These are phyloP conservation scores for Discoglossus pictus DNA, from an alignment of 2,797 vertebrate genomes.

Conservation along the genomic window DNA sequence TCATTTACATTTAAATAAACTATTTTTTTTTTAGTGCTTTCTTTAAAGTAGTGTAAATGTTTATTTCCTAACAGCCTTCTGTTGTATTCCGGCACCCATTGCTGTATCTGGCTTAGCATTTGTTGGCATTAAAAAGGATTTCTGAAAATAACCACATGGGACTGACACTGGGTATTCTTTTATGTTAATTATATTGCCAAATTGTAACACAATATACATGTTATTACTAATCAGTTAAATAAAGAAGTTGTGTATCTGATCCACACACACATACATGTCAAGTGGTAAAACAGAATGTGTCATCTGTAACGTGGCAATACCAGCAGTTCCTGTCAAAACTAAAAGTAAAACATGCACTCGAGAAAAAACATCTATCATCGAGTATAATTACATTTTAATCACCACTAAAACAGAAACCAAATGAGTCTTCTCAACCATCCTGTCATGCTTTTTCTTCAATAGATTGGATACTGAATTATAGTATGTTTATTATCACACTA, in stretches of 20 bases:
- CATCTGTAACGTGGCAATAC: slow-evolving; percentile 43
- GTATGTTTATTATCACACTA: too few species aligned
- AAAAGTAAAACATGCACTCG: slow-evolving; percentile 26
- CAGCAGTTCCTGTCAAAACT: slow-evolving; percentile 40
- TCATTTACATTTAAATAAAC: too few species aligned
- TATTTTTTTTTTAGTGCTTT: slow-evolving; percentile 46
- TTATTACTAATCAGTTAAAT: slow-evolving; percentile 49
- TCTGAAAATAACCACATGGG: slow-evolving; percentile 64
- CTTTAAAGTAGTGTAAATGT: slow-evolving; percentile 60
- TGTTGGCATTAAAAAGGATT: slow-evolving; percentile 65
- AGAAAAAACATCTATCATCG: slow-evolving; percentile 23
- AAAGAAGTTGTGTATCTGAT: slow-evolving; percentile 33
- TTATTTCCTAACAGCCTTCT: slow-evolving; percentile 55
- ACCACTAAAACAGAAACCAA: slow-evolving; percentile 13
- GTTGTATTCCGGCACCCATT: slow-evolving; percentile 52
- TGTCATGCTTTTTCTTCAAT: too few species aligned
- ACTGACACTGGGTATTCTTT: slow-evolving; percentile 59
- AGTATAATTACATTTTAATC: slow-evolving; percentile 26
- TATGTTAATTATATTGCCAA: slow-evolving; percentile 59
- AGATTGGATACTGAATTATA: too few species aligned
- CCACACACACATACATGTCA: slow-evolving; percentile 34
- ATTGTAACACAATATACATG: slow-evolving; percentile 50
- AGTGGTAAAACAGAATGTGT: slow-evolving; percentile 40
- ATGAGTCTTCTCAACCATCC: background rate
- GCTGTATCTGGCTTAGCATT: slow-evolving; percentile 56